Evolutionary conservation across 2,113 vertebrate genomes (phyloP), one percentile per base, ranked within the genome.

Genomic region (Neogobius melanostomus): DNA sequence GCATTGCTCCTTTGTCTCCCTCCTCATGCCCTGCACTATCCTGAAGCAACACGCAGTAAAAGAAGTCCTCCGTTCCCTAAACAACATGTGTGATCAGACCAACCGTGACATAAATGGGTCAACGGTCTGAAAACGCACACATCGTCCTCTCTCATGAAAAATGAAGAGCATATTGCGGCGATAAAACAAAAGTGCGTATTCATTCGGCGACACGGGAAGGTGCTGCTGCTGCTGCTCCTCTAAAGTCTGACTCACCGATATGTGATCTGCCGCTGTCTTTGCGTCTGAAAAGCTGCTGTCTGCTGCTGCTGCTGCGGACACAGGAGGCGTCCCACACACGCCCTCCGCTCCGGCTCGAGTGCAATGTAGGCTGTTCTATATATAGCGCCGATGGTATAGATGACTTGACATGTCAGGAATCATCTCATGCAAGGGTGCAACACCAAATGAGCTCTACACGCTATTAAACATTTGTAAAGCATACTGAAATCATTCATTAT

Each of bases 191-290:
- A 74, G 56, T 74, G 64, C 66, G 64, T 80, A 81, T 82, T 64
- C 2, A 11, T 69, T 21, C 56, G 82, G 51, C 79, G 80, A 78
- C 65, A n/a, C 70, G 71, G 76, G 72, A 77, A 76, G 66, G 63
- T 36, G 28, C 28, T 72, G 81, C 67, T 76, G 72, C 70, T 59
- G 63, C 71, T 80, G 80, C 48, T 68, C 77, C 69, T 70, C 36
- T 72, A 44, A 74, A 71, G 79, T 79, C 85, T 88, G 88, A 87
- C 79, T 88, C 88, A 87, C 79, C 11, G 72, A 68, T 86, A 87
- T 88, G 70, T 82, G 78, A 90, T 84, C 86, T 80, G 76, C 86
- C 82, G 81, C 72, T 83, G 83, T 85, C 82, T 66, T 80, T 70
- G 48, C 71, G 64, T 75, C 59, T 54, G 52, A 84, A 76, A 46